These are phyloP conservation scores for Dolichoris vasculosae DNA, from an alignment of 1,140 invertebrate genomes.

Conservation along the genomic window DNA sequence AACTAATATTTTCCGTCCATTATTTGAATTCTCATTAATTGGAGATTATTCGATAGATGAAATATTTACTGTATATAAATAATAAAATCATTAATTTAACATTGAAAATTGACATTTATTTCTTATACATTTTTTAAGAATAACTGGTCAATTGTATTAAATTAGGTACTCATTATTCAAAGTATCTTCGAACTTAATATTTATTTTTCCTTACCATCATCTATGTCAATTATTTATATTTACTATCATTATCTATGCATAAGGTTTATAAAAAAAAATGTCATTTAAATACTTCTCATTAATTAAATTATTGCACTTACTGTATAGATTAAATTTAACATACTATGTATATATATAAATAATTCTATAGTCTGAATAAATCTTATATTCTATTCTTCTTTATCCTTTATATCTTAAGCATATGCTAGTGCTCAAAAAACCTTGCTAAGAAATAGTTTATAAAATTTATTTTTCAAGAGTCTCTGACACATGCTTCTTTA, in stretches of 20 bases:
- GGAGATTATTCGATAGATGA: no score
- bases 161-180: not conserved
- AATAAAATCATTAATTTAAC: no score
- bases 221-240: not conserved
- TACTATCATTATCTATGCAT: not conserved
- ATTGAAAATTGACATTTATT: not conserved
- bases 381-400: not conserved
- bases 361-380: slow-evolving; percentile 23
- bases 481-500: slow-evolving; percentile 21
- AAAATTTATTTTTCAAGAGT: slow-evolving; percentile 49
- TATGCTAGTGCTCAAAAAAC: not conserved
- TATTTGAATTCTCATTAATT: no score
- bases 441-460: not conserved
- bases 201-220: not conserved
- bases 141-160: not conserved
- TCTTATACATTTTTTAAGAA: not conserved
- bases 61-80: no score
- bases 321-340: not conserved
- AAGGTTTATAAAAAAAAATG: not conserved
- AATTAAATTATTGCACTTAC: not conserved
- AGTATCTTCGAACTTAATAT: not conserved
- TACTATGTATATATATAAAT: not conserved
- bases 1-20: no score
- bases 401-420: not conserved
- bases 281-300: not conserved